Evolutionary conservation across 2,797 vertebrate species (phyloP).

Genomic region (Pangasius macronema): DNA sequence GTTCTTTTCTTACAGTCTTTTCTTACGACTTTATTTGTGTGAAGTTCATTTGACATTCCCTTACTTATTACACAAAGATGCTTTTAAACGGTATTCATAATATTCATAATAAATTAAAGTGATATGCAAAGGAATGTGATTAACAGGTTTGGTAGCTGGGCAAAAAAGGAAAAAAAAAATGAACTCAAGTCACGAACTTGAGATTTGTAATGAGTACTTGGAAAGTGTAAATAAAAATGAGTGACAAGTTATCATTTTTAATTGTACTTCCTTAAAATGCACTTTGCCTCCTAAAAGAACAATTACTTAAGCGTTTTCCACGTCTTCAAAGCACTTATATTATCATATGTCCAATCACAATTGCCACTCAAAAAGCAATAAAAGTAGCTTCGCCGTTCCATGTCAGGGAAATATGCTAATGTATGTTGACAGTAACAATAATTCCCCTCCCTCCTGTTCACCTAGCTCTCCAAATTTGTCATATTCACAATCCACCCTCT

Average conservation of each 20-base stretch:
- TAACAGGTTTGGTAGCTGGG: background rate
- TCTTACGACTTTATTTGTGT: background rate
- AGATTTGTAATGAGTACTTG: background rate
- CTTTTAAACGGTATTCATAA: background rate
- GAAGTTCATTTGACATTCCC: background rate
- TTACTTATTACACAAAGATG: background rate
- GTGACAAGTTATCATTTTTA: background rate
- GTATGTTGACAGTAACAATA: background rate
- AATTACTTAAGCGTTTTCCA: background rate
- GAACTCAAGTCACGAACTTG: background rate
- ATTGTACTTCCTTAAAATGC: background rate
- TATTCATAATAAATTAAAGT: background rate
- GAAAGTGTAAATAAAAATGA: background rate
- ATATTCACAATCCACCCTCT: background rate
- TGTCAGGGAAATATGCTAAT: slow-evolving; percentile 5
- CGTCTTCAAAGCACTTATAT: background rate
- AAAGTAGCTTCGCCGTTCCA: background rate
- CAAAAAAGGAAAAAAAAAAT: background rate
- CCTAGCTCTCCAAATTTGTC: background rate
- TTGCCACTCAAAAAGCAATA: background rate
- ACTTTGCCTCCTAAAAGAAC: background rate
- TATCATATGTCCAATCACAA: background rate
- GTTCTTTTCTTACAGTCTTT: too few relatives aligned
- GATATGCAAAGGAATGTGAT: background rate
- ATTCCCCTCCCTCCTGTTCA: too few relatives aligned